Evolutionary conservation across 1,140 invertebrate species (phyloP).

Genomic region (Elymnias hypermnestra): DNA sequence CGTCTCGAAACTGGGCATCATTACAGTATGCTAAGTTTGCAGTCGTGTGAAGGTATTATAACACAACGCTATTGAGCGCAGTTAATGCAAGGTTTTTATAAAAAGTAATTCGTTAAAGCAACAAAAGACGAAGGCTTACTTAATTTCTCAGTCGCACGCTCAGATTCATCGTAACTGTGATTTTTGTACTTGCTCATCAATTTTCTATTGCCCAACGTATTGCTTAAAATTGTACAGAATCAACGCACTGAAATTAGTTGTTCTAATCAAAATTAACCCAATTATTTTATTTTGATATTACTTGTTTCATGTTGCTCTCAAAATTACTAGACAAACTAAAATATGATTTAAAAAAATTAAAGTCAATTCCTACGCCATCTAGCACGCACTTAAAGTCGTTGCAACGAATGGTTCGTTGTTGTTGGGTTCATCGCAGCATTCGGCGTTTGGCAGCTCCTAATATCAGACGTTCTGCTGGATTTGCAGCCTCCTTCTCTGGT

Average conservation of each 20-base stretch:
- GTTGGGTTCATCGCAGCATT: too few species aligned
- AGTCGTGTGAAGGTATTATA: slow-evolving; percentile 62
- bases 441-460: too few species aligned
- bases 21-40: slow-evolving; percentile 2
- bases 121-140: slow-evolving; percentile 66
- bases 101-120: slow-evolving; percentile 57
- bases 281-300: background rate
- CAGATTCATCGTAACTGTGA: slow-evolving; percentile 43
- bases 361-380: too few species aligned
- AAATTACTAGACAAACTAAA: background rate
- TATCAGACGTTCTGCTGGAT: too few species aligned
- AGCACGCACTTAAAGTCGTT: too few species aligned
- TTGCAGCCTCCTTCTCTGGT: too few species aligned
- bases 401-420: too few species aligned
- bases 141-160: slow-evolving; percentile 68
- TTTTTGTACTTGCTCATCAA: slow-evolving; percentile 36
- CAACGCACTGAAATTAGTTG: background rate
- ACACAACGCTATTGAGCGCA: slow-evolving; percentile 47
- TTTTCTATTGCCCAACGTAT: slow-evolving; percentile 19
- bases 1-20: background rate
- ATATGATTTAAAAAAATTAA: too few species aligned
- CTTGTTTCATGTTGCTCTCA: too few species aligned
- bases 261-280: background rate
- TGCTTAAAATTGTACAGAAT: background rate
- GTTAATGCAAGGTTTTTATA: slow-evolving; percentile 59